These are phyloP conservation scores for Onychomys arenicola DNA, from an alignment of 2,797 vertebrate genomes.

Conservation along the genomic window DNA sequence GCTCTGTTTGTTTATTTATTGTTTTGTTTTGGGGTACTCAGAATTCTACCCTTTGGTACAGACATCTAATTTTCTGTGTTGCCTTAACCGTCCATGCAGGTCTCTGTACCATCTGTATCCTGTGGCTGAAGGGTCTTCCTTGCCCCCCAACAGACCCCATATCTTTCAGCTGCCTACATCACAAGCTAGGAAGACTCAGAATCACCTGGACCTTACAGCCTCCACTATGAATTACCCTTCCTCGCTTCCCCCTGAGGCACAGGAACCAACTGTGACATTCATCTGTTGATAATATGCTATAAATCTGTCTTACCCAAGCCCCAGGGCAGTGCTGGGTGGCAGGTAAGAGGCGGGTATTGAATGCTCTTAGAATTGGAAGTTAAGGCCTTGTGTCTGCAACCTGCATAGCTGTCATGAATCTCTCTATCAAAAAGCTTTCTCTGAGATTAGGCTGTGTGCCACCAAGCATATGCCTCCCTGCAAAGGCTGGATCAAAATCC, in stretches of 20 bases:
- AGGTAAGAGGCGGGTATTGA: rapidly evolving
- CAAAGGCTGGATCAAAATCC: background rate
- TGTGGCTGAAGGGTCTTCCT: background rate
- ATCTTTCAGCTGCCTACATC: background rate
- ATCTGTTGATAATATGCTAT: background rate
- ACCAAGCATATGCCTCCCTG: slow-evolving; percentile 12
- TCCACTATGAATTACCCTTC: background rate
- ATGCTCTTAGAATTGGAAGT: background rate
- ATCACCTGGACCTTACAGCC: rapidly evolving
- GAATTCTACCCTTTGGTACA: rapidly evolving
- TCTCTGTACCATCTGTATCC: rapidly evolving
- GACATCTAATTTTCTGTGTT: background rate
- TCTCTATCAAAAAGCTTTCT: slow-evolving; percentile 46
- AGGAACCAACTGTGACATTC: background rate
- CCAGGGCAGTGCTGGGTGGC: rapidly evolving
- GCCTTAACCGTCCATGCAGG: background rate
- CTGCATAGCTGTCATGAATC: slow-evolving; percentile 29
- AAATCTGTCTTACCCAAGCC: background rate
- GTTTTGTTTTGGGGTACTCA: background rate
- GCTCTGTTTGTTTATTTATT: background rate
- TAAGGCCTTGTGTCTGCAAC: slow-evolving; percentile 46
- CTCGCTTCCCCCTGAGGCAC: background rate
- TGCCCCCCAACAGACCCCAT: too few species aligned
- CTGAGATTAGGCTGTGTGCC: background rate
- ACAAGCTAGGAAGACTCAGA: background rate